phyloP scores from a whole-genome alignment of 2,797 vertebrate species.

The Rhyacichthys aspro region DNA sequence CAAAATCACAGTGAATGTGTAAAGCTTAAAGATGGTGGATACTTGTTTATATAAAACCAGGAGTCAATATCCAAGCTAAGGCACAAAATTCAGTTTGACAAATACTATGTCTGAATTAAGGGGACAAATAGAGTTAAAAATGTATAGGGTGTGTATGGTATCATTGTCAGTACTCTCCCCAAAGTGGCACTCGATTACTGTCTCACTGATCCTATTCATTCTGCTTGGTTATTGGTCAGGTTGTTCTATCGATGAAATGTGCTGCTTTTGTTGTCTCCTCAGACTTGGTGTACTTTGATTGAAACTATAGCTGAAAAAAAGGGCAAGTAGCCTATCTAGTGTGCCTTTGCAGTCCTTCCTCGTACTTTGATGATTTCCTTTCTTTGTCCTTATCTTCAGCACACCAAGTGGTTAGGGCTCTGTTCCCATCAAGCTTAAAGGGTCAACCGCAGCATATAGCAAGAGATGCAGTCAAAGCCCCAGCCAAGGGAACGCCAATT shows the following conservation, averaged over 20 bases:
- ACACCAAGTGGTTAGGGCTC: constrained; percentile 62
- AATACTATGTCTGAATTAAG: constrained; percentile 48
- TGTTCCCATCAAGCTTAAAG: constrained; percentile 63
- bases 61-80: constrained; percentile 60
- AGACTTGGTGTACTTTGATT: constrained; percentile 64
- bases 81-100: constrained; percentile 70
- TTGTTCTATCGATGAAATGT: constrained; percentile 51
- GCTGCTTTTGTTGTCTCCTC: constrained; percentile 41
- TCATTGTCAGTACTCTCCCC: constrained; percentile 60
- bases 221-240: constrained; percentile 52
- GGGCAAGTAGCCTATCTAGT: constrained; percentile 79
- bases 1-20: constrained; percentile 82
- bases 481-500: constrained; percentile 43
- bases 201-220: constrained; percentile 58
- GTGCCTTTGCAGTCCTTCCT: constrained; percentile 80
- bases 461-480: constrained; percentile 43
- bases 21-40: constrained; percentile 64
- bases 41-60: constrained; percentile 45
- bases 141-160: constrained; percentile 52
- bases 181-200: constrained; percentile 68
- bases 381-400: constrained; percentile 69
- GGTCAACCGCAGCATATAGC: constrained; percentile 62
- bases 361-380: constrained; percentile 62
- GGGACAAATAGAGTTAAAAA: constrained; percentile 37
- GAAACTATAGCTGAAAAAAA: constrained; percentile 70